Percentiles rank a stretch among this genome's conserved stretches.
Evolutionary conservation across 1,140 invertebrate genomes (phyloP).

Genomic region (Atta colombica): DNA sequence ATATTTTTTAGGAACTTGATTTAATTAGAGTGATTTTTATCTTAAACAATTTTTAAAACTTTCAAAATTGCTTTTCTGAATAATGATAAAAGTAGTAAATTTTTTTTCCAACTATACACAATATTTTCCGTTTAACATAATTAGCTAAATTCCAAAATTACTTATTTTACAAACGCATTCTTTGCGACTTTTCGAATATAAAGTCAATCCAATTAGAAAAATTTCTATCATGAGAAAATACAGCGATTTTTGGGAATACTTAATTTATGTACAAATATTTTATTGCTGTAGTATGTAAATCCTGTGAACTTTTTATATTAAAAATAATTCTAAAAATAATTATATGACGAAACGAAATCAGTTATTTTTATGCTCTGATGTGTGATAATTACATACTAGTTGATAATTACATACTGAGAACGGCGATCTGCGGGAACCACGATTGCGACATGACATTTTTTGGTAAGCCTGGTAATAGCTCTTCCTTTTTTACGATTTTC

Average conservation of each 20-base stretch:
- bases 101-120: neutral
- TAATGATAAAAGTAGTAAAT: neutral
- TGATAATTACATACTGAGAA: conserved; percentile 63
- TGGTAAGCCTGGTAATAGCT: conserved; percentile 72
- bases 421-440: conserved; percentile 57
- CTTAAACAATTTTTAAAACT: neutral
- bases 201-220: conserved; percentile 2
- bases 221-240: conserved; percentile 7
- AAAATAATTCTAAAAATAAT: neutral
- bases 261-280: conserved; percentile 28
- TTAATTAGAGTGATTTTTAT: neutral
- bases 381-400: neutral
- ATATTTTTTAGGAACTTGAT: neutral
- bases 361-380: neutral
- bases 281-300: neutral
- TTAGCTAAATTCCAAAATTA: neutral
- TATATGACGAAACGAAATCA: neutral
- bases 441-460: conserved; percentile 71
- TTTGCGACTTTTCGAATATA: neutral
- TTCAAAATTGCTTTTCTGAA: neutral
- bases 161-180: neutral
- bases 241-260: neutral
- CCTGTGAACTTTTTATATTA: neutral
- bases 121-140: neutral
- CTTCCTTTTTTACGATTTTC: conserved; percentile 75